Percentiles rank a stretch among this genome's conserved stretches.
Conservation (phyloP, 2,797 vertebrate genomes). For the Cynodonichthys magdalenae region DNA sequence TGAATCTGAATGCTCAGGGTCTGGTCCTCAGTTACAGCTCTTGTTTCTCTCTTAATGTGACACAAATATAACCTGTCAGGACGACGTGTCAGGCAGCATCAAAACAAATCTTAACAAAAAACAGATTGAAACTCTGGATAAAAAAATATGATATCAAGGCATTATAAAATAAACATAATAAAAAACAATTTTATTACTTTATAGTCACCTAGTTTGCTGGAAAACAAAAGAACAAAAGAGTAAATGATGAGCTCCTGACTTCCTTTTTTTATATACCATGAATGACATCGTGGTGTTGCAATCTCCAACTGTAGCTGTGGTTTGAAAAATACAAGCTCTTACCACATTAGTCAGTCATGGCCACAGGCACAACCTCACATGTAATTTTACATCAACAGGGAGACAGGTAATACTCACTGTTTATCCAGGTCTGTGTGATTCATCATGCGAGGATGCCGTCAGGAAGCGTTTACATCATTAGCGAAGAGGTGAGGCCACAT, state of each 20-base stretch:
- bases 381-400: conserved; percentile 46
- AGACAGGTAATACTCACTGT: conserved; percentile 62
- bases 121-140: conserved; percentile 2
- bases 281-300: conserved; percentile 10
- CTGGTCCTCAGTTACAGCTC: conserved; percentile 37
- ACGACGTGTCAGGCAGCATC: conserved; percentile 18
- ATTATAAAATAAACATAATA: background rate
- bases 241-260: background rate
- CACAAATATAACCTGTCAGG: conserved; percentile 49
- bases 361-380: conserved; percentile 38
- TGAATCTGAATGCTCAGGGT: conserved; percentile 41
- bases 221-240: background rate
- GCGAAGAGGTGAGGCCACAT: conserved; percentile 63
- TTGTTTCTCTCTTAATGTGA: conserved; percentile 43
- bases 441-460: conserved; percentile 68
- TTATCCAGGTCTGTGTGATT: conserved; percentile 56
- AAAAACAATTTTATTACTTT: background rate
- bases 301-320: background rate
- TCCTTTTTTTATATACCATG: background rate
- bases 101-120: conserved; percentile 17
- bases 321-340: conserved; percentile 19
- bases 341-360: conserved; percentile 38
- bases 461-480: conserved; percentile 67
- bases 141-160: background rate
- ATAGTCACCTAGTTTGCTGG: background rate